A percentile compares a stretch with the other conserved stretches of the same genome.
These are phyloP conservation scores for Zaprionus gabonicus DNA, from an alignment of 1,140 invertebrate genomes.

Conservation along the genomic window DNA sequence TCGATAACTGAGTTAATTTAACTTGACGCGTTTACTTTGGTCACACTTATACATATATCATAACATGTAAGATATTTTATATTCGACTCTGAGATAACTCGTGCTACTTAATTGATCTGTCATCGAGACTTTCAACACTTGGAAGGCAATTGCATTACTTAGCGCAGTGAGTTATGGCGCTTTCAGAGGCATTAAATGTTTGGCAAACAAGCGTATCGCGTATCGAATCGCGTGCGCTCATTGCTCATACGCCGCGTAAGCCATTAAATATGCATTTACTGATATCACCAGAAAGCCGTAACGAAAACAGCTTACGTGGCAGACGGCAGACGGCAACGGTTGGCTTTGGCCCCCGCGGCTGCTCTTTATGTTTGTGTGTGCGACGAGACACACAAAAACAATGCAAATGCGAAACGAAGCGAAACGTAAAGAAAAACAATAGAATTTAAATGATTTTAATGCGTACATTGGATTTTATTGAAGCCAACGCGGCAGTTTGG, in stretches of 20 bases:
- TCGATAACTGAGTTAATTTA: too few species aligned
- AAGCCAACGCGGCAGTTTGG: slow-evolving; percentile 62
- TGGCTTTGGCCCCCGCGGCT: slow-evolving; percentile 4
- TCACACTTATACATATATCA: too few species aligned
- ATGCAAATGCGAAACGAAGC: slow-evolving; percentile 58
- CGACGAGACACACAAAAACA: slow-evolving; percentile 9
- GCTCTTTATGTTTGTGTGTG: neutral
- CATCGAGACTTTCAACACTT: slow-evolving; percentile 11
- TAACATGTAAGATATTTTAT: neutral
- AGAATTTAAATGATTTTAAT: slow-evolving; percentile 83
- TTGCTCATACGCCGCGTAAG: slow-evolving; percentile 68
- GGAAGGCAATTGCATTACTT: slow-evolving; percentile 13
- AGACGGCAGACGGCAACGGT: slow-evolving; percentile 50
- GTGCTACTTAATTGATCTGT: slow-evolving; percentile 1
- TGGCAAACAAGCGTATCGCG: slow-evolving; percentile 18
- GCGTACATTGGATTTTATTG: slow-evolving; percentile 80
- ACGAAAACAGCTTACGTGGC: slow-evolving; percentile 79
- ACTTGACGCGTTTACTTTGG: too few species aligned
- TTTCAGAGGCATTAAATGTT: slow-evolving; percentile 55
- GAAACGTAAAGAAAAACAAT: slow-evolving; percentile 64
- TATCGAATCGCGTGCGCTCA: slow-evolving; percentile 42
- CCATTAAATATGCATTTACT: slow-evolving; percentile 82
- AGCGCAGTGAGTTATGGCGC: slow-evolving; percentile 21
- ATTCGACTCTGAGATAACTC: neutral
- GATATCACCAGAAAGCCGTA: slow-evolving; percentile 75